A percentile compares a stretch with the other conserved stretches of the same genome.
phyloP scores from a whole-genome alignment of 2,113 vertebrate genomes.

The Cyphomyrus discorhynchus region DNA sequence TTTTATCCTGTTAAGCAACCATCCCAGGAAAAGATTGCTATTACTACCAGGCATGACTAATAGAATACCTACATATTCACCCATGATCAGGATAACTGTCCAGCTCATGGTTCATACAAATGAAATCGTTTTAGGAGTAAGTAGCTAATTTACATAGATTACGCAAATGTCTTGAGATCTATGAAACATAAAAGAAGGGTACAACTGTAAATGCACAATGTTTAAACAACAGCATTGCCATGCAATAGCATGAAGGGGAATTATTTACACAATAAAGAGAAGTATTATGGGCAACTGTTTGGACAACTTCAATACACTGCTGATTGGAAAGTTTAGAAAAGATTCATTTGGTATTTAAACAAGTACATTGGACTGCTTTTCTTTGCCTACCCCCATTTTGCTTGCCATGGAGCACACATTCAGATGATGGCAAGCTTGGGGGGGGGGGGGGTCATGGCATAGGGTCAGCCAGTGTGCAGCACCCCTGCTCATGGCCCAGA shows the following conservation, averaged over 20 bases:
- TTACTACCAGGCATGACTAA: slow-evolving; percentile 6
- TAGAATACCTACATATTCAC: not conserved
- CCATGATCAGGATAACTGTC: not conserved
- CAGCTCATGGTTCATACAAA: not conserved
- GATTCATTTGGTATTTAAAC: not conserved
- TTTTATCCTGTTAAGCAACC: slow-evolving; percentile 41
- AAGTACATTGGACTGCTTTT: not conserved
- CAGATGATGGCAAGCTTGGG: not conserved
- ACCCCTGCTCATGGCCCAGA: not conserved
- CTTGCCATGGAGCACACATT: not conserved
- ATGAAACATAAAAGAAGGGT: not conserved
- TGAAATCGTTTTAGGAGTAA: not conserved
- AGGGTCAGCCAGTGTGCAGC: not conserved
- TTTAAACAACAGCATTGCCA: not conserved
- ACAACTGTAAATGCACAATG: not conserved
- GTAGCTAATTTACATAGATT: not conserved
- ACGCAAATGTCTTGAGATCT: not conserved
- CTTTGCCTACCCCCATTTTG: not conserved
- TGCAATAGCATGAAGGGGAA: not conserved
- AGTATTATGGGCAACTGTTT: not conserved
- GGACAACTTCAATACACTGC: not conserved
- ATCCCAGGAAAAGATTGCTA: slow-evolving; percentile 46
- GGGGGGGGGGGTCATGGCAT: not conserved
- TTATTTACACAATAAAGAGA: not conserved
- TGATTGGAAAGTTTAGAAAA: not conserved